These are phyloP conservation scores for Mechanitis mazaeus DNA, from an alignment of 2,888 invertebrate species.

Conservation along the genomic window DNA sequence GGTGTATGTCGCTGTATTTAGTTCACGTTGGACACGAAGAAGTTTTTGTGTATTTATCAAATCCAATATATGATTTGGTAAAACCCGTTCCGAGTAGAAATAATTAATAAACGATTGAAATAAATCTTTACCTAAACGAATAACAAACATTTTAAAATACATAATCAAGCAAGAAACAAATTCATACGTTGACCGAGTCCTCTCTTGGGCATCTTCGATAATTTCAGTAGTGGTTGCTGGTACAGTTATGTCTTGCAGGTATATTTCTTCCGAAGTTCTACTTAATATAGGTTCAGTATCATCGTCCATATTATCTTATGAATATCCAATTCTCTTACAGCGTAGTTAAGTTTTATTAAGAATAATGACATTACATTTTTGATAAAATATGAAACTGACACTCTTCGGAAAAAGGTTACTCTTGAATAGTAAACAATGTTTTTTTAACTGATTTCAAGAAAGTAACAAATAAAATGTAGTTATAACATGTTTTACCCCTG, in stretches of 20 bases:
- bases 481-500: no score
- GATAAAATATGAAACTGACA: conserved; percentile 5
- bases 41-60: conserved; percentile 48
- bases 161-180: conserved; percentile 50
- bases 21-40: conserved; percentile 41
- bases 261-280: conserved; percentile 36
- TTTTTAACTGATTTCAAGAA: no score
- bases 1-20: conserved; percentile 43
- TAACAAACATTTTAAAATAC: conserved; percentile 52
- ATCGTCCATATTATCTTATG: conserved; percentile 47
- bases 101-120: conserved; percentile 41
- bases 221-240: conserved; percentile 22
- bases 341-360: conserved; percentile 1
- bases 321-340: conserved; percentile 24
- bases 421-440: no score
- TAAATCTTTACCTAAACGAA: conserved; percentile 53
- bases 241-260: conserved; percentile 33
- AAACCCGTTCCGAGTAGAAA: conserved; percentile 43
- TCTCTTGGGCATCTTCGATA: conserved; percentile 40
- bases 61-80: conserved; percentile 52
- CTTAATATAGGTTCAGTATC: conserved; percentile 43
- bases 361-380: conserved; percentile 1
- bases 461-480: no score
- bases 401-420: conserved; percentile 2
- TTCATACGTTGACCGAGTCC: conserved; percentile 54